A percentile compares a stretch with the other conserved stretches of the same genome.
Evolutionary conservation across 2,113 vertebrate species (phyloP).

Genomic region (Pagrus major): DNA sequence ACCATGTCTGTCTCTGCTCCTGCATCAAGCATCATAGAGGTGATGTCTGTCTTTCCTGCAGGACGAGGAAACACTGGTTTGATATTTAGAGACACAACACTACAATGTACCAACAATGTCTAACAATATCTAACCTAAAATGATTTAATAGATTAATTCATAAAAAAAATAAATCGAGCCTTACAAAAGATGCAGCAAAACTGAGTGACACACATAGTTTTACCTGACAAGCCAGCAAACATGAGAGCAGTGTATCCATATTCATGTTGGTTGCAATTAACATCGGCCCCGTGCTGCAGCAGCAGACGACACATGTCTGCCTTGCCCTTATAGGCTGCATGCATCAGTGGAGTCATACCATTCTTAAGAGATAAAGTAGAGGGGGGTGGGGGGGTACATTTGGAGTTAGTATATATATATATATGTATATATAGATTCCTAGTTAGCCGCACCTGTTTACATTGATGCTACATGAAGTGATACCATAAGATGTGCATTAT

Average conservation of each 20-base stretch:
- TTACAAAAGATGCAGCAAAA: neutral
- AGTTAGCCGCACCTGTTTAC: no score
- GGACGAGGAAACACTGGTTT: neutral
- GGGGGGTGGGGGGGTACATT: neutral
- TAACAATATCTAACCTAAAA: neutral
- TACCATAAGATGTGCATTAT: no score
- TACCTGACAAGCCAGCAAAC: conserved; percentile 97
- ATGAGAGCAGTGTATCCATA: conserved; percentile 95
- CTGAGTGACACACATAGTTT: neutral
- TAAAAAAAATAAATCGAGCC: neutral
- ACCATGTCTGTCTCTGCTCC: conserved; percentile 93
- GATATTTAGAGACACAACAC: neutral
- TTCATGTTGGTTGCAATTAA: conserved; percentile 94
- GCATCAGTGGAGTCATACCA: conserved; percentile 97
- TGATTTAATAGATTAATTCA: neutral
- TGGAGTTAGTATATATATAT: neutral
- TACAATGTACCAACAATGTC: neutral
- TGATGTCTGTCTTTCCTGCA: conserved; percentile 93
- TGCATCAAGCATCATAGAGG: conserved; percentile 93
- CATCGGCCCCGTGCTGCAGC: conserved; percentile 91
- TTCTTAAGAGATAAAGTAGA: conserved; percentile 79
- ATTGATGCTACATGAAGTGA: no score
- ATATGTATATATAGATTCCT: no score
- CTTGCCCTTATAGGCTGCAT: conserved; percentile 93
- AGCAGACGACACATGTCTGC: conserved; percentile 91